phyloP scores from a whole-genome alignment of 2,797 vertebrate genomes.

The Dendrocincla fuliginosa region DNA sequence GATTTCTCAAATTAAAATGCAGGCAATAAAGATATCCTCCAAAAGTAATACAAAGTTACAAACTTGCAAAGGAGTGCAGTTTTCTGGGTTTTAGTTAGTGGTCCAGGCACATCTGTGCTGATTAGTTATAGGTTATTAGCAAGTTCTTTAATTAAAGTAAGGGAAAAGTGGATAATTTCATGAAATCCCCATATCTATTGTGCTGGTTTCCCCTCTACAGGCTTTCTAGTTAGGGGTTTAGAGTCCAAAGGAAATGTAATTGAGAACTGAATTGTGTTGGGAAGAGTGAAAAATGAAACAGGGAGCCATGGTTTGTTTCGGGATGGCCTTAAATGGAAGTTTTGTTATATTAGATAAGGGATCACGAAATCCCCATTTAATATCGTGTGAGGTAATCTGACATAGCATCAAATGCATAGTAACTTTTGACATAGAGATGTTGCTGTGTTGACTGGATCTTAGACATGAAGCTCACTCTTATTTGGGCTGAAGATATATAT shows the following conservation, averaged over 20 bases:
- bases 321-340: constrained; percentile 16
- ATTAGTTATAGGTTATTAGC: background rate
- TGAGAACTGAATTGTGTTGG: constrained; percentile 14
- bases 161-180: background rate
- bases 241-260: background rate
- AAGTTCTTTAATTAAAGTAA: constrained; percentile 11
- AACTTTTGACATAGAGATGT: background rate
- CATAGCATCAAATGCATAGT: background rate
- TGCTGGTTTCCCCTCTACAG: background rate
- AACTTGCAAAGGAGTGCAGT: background rate
- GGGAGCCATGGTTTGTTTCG: background rate
- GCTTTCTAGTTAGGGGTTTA: background rate
- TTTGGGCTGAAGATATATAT: background rate
- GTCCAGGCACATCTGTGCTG: background rate
- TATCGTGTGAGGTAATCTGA: constrained; percentile 39
- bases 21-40: background rate
- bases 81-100: background rate
- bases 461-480: background rate
- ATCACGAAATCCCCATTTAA: constrained; percentile 64
- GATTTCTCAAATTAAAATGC: background rate
- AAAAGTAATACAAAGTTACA: background rate
- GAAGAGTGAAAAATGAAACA: constrained; percentile 20
- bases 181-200: background rate
- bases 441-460: background rate
- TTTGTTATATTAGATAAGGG: constrained; percentile 58